A percentile compares a stretch with the other conserved stretches of the same genome.
Conservation (phyloP, 2,888 invertebrate genomes). For the Tetranychus truncatus region DNA sequence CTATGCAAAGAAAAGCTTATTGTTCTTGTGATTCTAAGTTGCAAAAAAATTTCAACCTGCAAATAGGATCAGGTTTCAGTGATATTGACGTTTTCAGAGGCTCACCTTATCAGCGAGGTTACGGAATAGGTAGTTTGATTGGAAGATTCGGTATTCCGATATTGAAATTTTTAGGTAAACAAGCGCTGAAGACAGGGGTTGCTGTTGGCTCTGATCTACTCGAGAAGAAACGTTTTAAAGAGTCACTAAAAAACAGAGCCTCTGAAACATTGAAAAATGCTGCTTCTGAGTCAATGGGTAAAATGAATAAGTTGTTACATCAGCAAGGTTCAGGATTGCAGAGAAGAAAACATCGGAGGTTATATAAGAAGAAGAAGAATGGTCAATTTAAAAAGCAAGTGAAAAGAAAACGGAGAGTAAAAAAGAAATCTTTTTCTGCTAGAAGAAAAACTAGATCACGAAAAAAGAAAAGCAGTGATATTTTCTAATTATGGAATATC, state of each 20-base stretch:
- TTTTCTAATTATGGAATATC: not conserved
- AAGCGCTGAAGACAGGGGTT: not conserved
- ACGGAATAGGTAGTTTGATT: not conserved
- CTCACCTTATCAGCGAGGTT: not conserved
- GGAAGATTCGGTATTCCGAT: not conserved
- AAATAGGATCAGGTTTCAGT: not conserved
- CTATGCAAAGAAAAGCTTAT: not conserved
- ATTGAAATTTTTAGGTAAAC: not conserved
- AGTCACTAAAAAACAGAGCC: not conserved
- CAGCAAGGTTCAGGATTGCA: too few species aligned
- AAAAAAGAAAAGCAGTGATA: not conserved
- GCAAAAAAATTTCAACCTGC: not conserved
- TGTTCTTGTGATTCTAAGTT: not conserved
- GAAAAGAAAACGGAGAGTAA: too few species aligned
- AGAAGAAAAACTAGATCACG: too few species aligned
- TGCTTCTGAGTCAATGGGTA: not conserved
- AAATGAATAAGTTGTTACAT: not conserved
- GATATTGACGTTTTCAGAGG: not conserved
- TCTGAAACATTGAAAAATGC: not conserved
- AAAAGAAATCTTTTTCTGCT: too few species aligned
- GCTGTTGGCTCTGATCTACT: not conserved
- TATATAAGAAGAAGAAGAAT: not conserved
- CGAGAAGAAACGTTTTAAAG: not conserved
- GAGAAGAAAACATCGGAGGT: not conserved
- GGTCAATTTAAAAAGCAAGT: too few species aligned